Evolutionary conservation across 1,140 invertebrate genomes (phyloP).

Genomic region (Procambarus clarkii): DNA sequence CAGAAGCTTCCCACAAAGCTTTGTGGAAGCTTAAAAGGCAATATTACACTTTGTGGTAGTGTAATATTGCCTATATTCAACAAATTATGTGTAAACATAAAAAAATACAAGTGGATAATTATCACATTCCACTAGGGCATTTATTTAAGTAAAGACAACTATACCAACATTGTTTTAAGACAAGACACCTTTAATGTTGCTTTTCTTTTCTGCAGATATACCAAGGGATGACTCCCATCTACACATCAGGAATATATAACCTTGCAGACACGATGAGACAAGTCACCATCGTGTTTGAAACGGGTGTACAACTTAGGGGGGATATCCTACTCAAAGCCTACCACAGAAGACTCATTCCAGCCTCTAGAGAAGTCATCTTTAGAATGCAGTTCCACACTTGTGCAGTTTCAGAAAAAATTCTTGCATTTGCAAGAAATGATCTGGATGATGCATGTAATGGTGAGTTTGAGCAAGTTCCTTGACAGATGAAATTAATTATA

Average conservation of each 20-base stretch:
- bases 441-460: slow-evolving; percentile 89
- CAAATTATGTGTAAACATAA: no score
- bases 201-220: slow-evolving; percentile 80
- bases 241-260: slow-evolving; percentile 88
- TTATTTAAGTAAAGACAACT: no score
- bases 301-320: slow-evolving; percentile 86
- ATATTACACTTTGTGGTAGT: no score
- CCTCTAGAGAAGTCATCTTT: slow-evolving; percentile 82
- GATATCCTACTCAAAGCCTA: slow-evolving; percentile 94
- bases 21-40: no score
- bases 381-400: slow-evolving; percentile 94
- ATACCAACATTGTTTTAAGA: no score
- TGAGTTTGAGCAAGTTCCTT: slow-evolving; percentile 75
- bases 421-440: slow-evolving; percentile 90
- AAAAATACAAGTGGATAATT: no score
- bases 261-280: slow-evolving; percentile 78
- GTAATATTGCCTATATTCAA: no score
- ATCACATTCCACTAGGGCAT: no score
- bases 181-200: no score
- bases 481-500: no score
- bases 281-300: slow-evolving; percentile 78
- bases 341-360: slow-evolving; percentile 79
- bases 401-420: slow-evolving; percentile 87
- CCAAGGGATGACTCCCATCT: slow-evolving; percentile 89
- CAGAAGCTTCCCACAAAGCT: no score